Conservation (phyloP, 2,797 vertebrate genomes). For the Liasis olivaceus region DNA sequence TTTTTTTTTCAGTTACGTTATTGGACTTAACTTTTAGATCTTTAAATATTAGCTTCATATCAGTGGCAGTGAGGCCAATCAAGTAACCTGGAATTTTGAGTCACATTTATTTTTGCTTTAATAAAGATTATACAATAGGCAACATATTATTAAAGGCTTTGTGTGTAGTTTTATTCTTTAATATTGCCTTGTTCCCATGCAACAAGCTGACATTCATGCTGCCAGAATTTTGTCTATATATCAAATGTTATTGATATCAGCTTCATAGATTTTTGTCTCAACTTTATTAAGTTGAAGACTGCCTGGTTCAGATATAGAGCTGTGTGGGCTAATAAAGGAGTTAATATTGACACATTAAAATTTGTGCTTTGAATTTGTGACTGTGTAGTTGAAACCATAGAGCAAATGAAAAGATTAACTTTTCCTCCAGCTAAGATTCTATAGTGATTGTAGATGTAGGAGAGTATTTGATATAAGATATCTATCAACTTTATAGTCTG, state of each 20-base stretch:
- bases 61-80: conserved; percentile 9
- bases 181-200: not conserved
- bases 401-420: not conserved
- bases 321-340: conserved; percentile 8
- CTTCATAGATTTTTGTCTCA: conserved; percentile 25
- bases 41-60: conserved; percentile 34
- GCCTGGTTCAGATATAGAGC: conserved; percentile 9
- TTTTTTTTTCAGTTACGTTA: not conserved
- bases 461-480: conserved; percentile 3
- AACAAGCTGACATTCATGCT: not conserved
- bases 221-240: conserved; percentile 19
- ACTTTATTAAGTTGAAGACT: conserved; percentile 25
- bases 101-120: conserved; percentile 29
- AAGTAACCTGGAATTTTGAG: conserved; percentile 1
- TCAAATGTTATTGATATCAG: conserved; percentile 14
- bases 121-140: conserved; percentile 25
- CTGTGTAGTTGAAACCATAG: conserved; percentile 19
- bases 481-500: not conserved
- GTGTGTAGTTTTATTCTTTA: not conserved
- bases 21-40: conserved; percentile 9
- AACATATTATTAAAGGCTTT: conserved; percentile 6
- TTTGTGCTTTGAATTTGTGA: conserved; percentile 15
- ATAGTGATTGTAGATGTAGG: not conserved
- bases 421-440: not conserved
- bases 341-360: conserved; percentile 34